Conservation (phyloP, 37 sponge, comb jelly and placozoan species). For the Haliclona indistincta region DNA sequence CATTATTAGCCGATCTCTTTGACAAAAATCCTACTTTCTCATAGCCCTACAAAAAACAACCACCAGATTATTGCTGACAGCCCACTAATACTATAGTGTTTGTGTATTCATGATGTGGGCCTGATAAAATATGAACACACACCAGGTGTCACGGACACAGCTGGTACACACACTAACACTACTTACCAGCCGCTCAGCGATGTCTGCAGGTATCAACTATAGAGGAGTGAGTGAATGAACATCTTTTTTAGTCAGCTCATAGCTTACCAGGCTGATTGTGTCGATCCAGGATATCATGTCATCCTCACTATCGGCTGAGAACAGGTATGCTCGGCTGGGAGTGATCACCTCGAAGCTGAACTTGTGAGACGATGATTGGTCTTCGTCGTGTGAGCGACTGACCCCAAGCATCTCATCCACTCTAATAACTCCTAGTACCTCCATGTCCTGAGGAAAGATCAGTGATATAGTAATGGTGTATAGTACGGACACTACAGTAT, state of each 20-base stretch:
- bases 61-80: neutral
- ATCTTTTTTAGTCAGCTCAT: neutral
- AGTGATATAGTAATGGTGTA: neutral
- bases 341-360: conserved; percentile 80
- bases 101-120: too few relatives aligned
- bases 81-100: too few relatives aligned
- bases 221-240: neutral
- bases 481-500: neutral
- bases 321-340: conserved; percentile 59
- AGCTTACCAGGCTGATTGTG: conserved; percentile 4
- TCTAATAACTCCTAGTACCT: conserved; percentile 49
- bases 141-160: neutral
- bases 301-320: conserved; percentile 61
- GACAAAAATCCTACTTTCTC: conserved; percentile 74
- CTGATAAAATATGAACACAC: too few relatives aligned
- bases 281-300: conserved; percentile 58
- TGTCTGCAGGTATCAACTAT: conserved; percentile 56
- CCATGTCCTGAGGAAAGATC: conserved; percentile 27
- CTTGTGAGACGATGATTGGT: conserved; percentile 14
- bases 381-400: conserved; percentile 56
- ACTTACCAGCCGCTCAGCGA: conserved; percentile 63
- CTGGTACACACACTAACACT: neutral
- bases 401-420: conserved; percentile 68
- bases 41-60: conserved; percentile 44
- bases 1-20: conserved; percentile 48